Base-by-base conservation (phyloP, 2,888 invertebrate species). In the Spisula subtruncata region DNA sequence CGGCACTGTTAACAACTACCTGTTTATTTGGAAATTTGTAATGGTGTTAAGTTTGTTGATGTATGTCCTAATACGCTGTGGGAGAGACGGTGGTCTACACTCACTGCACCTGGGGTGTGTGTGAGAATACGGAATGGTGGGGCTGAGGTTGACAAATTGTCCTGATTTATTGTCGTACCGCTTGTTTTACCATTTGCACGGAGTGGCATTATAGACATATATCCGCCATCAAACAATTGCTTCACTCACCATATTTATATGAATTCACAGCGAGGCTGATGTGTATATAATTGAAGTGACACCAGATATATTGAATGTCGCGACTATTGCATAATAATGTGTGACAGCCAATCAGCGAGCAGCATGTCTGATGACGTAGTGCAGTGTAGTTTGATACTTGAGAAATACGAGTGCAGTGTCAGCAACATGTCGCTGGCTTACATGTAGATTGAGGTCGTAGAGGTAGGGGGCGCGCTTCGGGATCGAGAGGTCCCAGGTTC, bases 1-100 rank as follows among this genome's bases (percentile, higher is more conserved):
- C 89, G 82, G 56, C 79, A 46, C 41, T 83, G 32, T 81, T 79
- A 54, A 81, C 84, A 83, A 90, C 90, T 90, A 88, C 90, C 88
- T 90, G 90, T 90, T 90, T 90, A 85, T 89, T 66, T 51, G 51
- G 29, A 35, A 83, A 88, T 88, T 88, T 83, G 88, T 75, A 81
- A 81, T 85, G 56, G 88, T 85, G 88, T 85, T 89, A 89, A 89
- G 51, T 56, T 18, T 25, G 79, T 79, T 60, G 80, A 85, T 85
- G 79, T 54, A 85, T 80, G 85, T 16, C 25, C 25, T 10, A 16
- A 16, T 18, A 41, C 85, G 29, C 85, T n/a, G 41, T 85, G 85
- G 80, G 85, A 85, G 84, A 32, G 75, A 32, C 25, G 29, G 29
- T 16, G 18, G 35, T 66, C 14, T 46, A 46, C n/a, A 83, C 66